Evolutionary conservation across 1,140 invertebrate genomes (phyloP).

Genomic region (Leptinotarsa defecta): DNA sequence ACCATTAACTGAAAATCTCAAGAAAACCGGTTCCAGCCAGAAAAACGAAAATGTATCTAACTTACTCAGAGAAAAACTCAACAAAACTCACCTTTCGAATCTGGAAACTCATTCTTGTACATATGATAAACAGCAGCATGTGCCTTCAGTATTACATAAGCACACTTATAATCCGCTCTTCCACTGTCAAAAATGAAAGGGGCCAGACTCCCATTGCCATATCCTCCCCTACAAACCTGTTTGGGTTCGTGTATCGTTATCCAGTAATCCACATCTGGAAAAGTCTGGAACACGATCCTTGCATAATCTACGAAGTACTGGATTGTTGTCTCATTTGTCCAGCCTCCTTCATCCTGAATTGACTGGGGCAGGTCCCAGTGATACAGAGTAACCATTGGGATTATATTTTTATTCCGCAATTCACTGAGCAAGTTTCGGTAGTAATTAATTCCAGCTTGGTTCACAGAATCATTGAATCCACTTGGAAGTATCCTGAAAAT

Average conservation of each 20-base stretch:
- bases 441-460: not conserved
- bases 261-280: slow-evolving; percentile 36
- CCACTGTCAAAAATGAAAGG: slow-evolving; percentile 60
- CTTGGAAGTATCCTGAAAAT: slow-evolving; percentile 8
- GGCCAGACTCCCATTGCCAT: slow-evolving; percentile 62
- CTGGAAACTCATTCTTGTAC: slow-evolving; percentile 58
- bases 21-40: too few relatives aligned
- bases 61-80: too few relatives aligned
- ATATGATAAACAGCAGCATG: slow-evolving; percentile 62
- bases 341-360: slow-evolving; percentile 34
- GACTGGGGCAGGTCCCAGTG: slow-evolving; percentile 15
- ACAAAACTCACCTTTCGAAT: slow-evolving; percentile 35
- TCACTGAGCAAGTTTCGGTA: not conserved
- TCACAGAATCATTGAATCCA: not conserved
- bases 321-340: slow-evolving; percentile 41
- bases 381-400: not conserved
- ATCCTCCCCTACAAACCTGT: slow-evolving; percentile 39
- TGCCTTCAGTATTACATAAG: slow-evolving; percentile 60
- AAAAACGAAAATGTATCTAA: too few relatives aligned
- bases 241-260: slow-evolving; percentile 55
- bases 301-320: slow-evolving; percentile 53
- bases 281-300: slow-evolving; percentile 34
- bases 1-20: too few relatives aligned
- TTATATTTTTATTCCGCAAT: not conserved
- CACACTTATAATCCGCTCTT: slow-evolving; percentile 62